Evolutionary conservation across 23 tunicate species (phyloP), one percentile per base, ranked within the genome.

Genomic region (Botrylloides violaceus): DNA sequence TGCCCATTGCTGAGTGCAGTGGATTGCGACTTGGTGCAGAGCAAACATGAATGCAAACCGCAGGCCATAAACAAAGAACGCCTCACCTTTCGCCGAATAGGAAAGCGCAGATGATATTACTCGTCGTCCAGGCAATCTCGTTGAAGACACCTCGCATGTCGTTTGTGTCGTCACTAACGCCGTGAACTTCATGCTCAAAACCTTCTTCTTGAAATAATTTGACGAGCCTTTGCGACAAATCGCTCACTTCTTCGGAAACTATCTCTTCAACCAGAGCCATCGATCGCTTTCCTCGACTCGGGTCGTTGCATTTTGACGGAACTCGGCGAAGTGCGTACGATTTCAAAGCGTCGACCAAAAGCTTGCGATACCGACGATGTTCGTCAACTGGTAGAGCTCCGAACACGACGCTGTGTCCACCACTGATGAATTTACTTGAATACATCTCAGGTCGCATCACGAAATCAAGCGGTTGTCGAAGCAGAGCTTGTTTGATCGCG

Each of bases 361-460:
- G 39, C 55, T 74, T 36, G 27, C 77, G 61, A 37, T 64, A 58
- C 38, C 66, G 57, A 26, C 75, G 64, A 32, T 84, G 92, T 2
- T 71, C 73, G 3, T 58, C 61, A 2, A 66, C 76, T 24, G 73
- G 38, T 71, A 78, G 65, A 1, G 19, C 15, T 6, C 70, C 64
- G 49, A 84, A 77, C 9, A 71, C 73, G 55, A 84, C 43, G 53
- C 83, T 84, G 28, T 73, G 73, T 4, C 92, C 92, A 4, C 36
- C 29, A 36, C 30, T 58, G 0, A 77, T 71, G 49, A 29, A 72
- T 27, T 32, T 28, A 0, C 75, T 32, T 30, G 35, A 29, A 25
- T 37, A 23, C 29, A 65, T 24, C 9, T 78, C 76, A 4, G 92
- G 92, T 32, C 92, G 64, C 2, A 53, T 63, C 15, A 77, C 57